These are phyloP conservation scores for Sakesphorus luctuosus DNA, from an alignment of 2,113 vertebrate species.

Conservation along the genomic window DNA sequence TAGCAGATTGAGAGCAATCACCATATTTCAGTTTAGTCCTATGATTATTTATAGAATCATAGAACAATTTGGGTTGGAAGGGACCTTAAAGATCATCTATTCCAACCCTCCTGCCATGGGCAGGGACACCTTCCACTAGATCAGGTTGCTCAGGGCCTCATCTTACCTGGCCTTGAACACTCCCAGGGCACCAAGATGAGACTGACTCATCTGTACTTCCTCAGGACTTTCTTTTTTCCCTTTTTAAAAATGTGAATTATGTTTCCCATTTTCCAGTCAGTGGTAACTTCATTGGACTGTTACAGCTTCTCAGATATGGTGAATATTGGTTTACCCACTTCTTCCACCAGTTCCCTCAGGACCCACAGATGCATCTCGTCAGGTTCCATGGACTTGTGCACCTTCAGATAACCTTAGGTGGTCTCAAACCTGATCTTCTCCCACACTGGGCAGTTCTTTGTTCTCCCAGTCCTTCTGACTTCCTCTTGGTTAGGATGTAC, in stretches of 20 bases:
- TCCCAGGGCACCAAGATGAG: neutral
- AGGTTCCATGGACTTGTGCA: neutral
- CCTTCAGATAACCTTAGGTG: neutral
- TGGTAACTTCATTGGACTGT: neutral
- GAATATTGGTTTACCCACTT: neutral
- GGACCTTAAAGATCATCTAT: neutral
- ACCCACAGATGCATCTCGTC: neutral
- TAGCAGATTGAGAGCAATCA: neutral
- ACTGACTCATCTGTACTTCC: neutral
- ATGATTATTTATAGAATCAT: neutral
- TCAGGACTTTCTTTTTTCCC: neutral
- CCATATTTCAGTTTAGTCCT: neutral
- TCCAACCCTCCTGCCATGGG: neutral
- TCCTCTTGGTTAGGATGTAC: neutral
- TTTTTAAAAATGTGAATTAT: neutral
- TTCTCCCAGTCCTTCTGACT: neutral
- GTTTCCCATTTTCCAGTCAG: neutral
- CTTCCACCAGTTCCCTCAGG: neutral
- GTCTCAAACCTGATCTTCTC: neutral
- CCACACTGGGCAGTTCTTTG: neutral
- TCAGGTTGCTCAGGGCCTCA: neutral
- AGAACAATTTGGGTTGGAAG: neutral
- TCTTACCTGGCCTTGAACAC: neutral
- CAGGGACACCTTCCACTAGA: neutral
- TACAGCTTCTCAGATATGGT: neutral